Percentiles rank a stretch among this genome's conserved stretches.
These are phyloP conservation scores for Bergia puertoricense DNA, from an alignment of 92 coral and sea anemone genomes.

Conservation along the genomic window DNA sequence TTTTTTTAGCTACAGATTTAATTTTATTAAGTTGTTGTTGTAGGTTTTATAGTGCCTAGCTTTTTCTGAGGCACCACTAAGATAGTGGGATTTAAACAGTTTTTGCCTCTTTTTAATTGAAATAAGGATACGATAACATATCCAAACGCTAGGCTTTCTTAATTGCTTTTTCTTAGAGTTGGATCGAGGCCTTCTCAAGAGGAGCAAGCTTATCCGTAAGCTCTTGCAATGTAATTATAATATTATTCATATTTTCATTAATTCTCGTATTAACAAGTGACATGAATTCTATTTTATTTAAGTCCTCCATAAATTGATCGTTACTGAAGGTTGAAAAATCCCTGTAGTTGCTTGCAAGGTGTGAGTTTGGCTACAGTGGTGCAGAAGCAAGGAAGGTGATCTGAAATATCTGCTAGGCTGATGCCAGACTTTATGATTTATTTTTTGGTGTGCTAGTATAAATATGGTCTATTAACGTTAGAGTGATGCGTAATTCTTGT, in stretches of 20 bases:
- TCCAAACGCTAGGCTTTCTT: slow-evolving; percentile 26
- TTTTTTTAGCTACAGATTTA: too few species aligned
- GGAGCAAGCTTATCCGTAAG: not conserved
- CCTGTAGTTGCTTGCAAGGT: too few species aligned
- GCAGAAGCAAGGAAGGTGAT: too few species aligned
- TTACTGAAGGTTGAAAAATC: not conserved
- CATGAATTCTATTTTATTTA: not conserved
- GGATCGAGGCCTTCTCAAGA: not conserved
- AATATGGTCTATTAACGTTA: too few species aligned
- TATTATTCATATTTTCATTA: too few species aligned
- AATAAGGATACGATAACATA: slow-evolving; percentile 17
- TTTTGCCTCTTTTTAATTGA: slow-evolving; percentile 26
- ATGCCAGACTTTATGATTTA: too few species aligned
- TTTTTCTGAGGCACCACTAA: slow-evolving; percentile 22
- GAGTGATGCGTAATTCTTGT: too few species aligned
- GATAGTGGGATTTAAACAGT: slow-evolving; percentile 12
- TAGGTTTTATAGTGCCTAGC: slow-evolving; percentile 15
- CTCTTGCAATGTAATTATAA: not conserved
- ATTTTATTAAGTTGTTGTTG: not conserved
- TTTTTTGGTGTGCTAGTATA: too few species aligned
- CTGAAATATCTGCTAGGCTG: too few species aligned
- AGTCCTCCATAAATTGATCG: not conserved
- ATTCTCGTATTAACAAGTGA: not conserved
- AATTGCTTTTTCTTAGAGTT: slow-evolving; percentile 3
- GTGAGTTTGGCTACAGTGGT: too few species aligned